phyloP scores from a whole-genome alignment of 1,140 invertebrate species.

The Leptinotarsa defecta region DNA sequence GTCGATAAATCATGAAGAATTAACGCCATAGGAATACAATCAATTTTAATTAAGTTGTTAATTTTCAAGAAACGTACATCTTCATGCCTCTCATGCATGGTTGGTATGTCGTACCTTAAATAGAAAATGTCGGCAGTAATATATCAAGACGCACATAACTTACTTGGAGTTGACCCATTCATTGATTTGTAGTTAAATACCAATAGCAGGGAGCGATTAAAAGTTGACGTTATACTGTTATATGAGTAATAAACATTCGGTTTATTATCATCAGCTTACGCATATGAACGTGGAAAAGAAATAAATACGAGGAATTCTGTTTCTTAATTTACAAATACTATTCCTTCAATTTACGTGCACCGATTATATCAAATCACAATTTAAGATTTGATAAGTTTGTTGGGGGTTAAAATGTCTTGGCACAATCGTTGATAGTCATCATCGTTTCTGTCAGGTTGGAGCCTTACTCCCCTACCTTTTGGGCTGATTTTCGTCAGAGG shows the following conservation, averaged over 20 bases:
- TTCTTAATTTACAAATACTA: no score
- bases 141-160: neutral
- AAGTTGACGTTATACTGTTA: neutral
- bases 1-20: neutral
- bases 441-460: no score
- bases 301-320: no score
- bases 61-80: slow-evolving; percentile 3
- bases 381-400: no score
- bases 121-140: neutral
- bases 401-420: no score
- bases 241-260: neutral
- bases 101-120: neutral
- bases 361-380: no score
- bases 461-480: no score
- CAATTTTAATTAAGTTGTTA: neutral
- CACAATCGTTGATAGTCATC: no score
- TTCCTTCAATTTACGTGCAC: no score
- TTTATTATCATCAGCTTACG: no score
- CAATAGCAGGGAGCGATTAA: neutral
- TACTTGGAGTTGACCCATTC: neutral
- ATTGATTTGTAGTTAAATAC: neutral
- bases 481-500: no score
- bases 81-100: neutral
- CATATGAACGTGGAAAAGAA: no score
- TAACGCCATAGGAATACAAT: neutral